Evolutionary conservation across 2,888 invertebrate genomes (phyloP).

Genomic region (Drosophila nr. fundita): DNA sequence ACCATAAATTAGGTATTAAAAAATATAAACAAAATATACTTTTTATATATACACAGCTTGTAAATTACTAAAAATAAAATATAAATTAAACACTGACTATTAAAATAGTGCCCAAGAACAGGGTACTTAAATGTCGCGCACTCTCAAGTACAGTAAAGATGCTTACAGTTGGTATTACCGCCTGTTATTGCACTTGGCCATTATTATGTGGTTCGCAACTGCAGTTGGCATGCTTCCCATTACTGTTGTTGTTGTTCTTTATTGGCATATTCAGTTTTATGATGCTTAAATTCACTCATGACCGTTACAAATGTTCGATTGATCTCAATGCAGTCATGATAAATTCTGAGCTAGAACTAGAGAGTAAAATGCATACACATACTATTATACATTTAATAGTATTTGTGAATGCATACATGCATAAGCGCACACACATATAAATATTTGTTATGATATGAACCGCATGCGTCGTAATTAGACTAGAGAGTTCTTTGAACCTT

Average conservation of each 20-base stretch:
- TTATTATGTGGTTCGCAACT: slow-evolving; percentile 60
- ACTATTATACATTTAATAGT: neutral
- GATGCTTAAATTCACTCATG: slow-evolving; percentile 31
- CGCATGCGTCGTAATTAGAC: slow-evolving; percentile 68
- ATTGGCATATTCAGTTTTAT: slow-evolving; percentile 56
- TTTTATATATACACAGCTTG: neutral
- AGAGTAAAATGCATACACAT: slow-evolving; percentile 10
- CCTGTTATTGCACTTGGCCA: slow-evolving; percentile 16
- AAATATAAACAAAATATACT: neutral
- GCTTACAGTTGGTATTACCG: neutral
- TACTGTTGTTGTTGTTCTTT: slow-evolving; percentile 47
- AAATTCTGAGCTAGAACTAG: slow-evolving; percentile 56
- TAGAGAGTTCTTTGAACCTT: slow-evolving; percentile 77
- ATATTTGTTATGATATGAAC: slow-evolving; percentile 63
- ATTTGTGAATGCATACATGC: neutral
- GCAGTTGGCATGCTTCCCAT: slow-evolving; percentile 56
- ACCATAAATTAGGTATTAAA: neutral
- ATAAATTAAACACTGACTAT: neutral
- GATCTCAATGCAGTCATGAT: slow-evolving; percentile 73
- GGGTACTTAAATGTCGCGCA: neutral
- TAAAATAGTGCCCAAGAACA: neutral
- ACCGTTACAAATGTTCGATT: slow-evolving; percentile 42
- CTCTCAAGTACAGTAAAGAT: too few species aligned
- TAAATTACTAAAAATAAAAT: neutral
- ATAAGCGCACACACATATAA: neutral